A percentile compares a stretch with the other conserved stretches of the same genome.
Evolutionary conservation across 2,797 vertebrate species (phyloP).

Genomic region (Tamandua tetradactyla): DNA sequence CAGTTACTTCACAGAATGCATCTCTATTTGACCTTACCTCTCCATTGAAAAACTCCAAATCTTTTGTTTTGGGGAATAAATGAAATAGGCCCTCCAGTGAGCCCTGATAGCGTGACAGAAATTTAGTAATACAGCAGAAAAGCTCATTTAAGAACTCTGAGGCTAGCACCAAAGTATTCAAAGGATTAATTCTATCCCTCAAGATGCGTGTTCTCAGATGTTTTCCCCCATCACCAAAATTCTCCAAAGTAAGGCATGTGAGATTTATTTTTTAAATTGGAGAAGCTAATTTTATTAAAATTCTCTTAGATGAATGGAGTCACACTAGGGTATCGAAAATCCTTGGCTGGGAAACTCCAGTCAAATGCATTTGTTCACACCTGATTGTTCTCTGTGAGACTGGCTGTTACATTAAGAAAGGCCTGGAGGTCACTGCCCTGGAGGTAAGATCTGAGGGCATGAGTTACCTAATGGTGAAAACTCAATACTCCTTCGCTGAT

Average conservation of each 20-base stretch:
- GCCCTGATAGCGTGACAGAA: neutral
- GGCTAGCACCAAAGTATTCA: neutral
- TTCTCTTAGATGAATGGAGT: neutral
- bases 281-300: neutral
- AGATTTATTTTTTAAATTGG: neutral
- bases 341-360: neutral
- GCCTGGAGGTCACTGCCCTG: neutral
- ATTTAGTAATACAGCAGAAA: neutral
- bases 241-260: neutral
- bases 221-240: neutral
- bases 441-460: neutral
- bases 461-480: neutral
- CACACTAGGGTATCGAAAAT: neutral
- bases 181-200: neutral
- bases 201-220: neutral
- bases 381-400: neutral
- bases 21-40: neutral
- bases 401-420: too few species aligned
- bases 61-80: neutral
- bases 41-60: neutral
- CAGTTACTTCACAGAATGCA: neutral
- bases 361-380: neutral
- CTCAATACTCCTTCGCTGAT: neutral
- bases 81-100: neutral
- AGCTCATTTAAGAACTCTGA: neutral